Evolutionary conservation across 1,140 invertebrate species (phyloP), one percentile per base, ranked within the genome.

Genomic region (Watersipora subatra): DNA sequence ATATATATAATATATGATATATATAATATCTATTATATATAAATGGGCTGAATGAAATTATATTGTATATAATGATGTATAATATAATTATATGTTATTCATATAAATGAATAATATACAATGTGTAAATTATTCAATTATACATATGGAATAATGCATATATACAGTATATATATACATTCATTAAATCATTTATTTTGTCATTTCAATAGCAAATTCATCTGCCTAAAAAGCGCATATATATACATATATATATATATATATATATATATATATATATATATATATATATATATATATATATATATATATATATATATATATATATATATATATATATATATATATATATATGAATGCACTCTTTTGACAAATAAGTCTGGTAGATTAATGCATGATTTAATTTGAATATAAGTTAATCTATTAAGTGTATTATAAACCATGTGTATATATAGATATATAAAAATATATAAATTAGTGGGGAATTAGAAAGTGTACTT

Each of bases 221-320:
- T 7, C 7, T 46, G 34, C 34, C 34, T 46, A 12, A 46, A 12
- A 46, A 12, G n/a, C 34, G n/a, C n/a, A 46, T n/a, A 46, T 46
- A 46, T n/a, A 46, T n/a, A 46, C 34, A 46, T n/a, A 46, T n/a
- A 46, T 46, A 46, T 46, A 46, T 46, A 46, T 46, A 46, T 46
- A 46, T 46, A 46, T 46, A 46, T 46, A 46, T 61, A 61, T 61
- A 61, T 61, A 61, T 61, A 61, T 61, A 61, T 61, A 61, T 61
- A 61, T 46, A 46, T 46, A 46, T 46, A 46, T 46, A 46, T 46
- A 46, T 46, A 46, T 46, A 46, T 46, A 46, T 46, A 46, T 46
- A 46, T 46, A 46, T 46, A 46, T 46, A 46, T 46, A 46, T 46
- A 46, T 46, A 46, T 46, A 46, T 46, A 46, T 46, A 46, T 46